A percentile compares a stretch with the other conserved stretches of the same genome.
These are phyloP conservation scores for Anhinga anhinga DNA, from an alignment of 2,113 vertebrate genomes.

Conservation along the genomic window DNA sequence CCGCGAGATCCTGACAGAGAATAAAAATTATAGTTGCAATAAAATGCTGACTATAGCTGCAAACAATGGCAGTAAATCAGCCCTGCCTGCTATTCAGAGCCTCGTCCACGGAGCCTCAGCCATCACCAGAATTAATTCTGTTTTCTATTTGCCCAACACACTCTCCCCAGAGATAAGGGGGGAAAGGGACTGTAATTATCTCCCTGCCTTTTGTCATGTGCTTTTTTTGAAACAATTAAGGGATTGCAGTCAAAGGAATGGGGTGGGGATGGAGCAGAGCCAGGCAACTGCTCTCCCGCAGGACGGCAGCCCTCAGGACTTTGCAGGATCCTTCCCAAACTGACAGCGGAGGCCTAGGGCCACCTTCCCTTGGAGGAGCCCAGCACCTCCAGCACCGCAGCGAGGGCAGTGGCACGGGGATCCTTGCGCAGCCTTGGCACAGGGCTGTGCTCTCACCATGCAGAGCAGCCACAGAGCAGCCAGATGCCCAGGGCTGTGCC, in stretches of 20 bases:
- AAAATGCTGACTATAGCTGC: background rate
- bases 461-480: background rate
- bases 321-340: background rate
- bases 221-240: background rate
- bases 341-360: background rate
- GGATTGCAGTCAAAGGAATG: background rate
- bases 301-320: background rate
- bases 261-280: background rate
- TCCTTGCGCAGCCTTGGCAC: background rate
- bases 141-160: background rate
- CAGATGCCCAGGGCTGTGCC: background rate
- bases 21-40: background rate
- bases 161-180: slow-evolving; percentile 24
- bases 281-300: background rate
- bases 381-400: background rate
- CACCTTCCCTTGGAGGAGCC: background rate
- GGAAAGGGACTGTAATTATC: slow-evolving; percentile 57
- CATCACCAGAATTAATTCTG: background rate
- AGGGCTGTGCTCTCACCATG: background rate
- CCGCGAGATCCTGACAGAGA: background rate
- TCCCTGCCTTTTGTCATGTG: background rate
- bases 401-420: background rate
- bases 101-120: background rate
- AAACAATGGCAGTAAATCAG: background rate
- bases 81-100: background rate